Base-by-base conservation (phyloP, 1,140 invertebrate species). In the Samia ricini region DNA sequence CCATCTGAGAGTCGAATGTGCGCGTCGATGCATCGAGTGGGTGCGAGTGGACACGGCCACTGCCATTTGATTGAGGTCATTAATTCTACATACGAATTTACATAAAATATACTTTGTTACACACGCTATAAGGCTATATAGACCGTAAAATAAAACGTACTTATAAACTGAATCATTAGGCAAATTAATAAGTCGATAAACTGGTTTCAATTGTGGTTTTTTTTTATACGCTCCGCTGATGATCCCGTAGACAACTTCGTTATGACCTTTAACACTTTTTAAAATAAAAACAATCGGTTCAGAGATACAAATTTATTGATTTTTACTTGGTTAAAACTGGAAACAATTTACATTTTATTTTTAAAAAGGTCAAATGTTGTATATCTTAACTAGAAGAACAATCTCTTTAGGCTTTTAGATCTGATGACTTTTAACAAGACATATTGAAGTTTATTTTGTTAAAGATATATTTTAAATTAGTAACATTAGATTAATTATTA, bases 31-130 rank as follows among this genome's bases (percentile, higher is more conserved):
- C 64, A 61, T 24, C 3, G 50, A 57, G 64, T 66, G 64, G 64
- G 64, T 48, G 56, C 55, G n/a, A 42, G 33, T 56, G n/a, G 59
- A 61, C 64, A 56, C 57, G 64, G 56, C 64, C 64, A 61, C 55
- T 61, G 64, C 64, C 64, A 66, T 66, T 66, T 62, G 21, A 66
- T 60, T 48, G 64, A 66, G 64, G 64, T 66, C 64, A 66, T 15
- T 15, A 42, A 12, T 42, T 42, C 15, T 12, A 42, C 33, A 42
- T 42, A 4, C 4, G n/a, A 42, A 1, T 15, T 42, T 42, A 1
- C 12, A 10, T 15, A 42, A 42, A 8, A 42, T 42, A 42, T 15
- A 42, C 33, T 15, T 42, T 42, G n/a, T 42, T 15, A 5, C 33
- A 1, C n/a, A 42, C 0, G 12, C 4, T 15, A 12, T 12, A 42